phyloP scores from a whole-genome alignment of 2,797 vertebrate genomes.

The Centropyge bicolor region DNA sequence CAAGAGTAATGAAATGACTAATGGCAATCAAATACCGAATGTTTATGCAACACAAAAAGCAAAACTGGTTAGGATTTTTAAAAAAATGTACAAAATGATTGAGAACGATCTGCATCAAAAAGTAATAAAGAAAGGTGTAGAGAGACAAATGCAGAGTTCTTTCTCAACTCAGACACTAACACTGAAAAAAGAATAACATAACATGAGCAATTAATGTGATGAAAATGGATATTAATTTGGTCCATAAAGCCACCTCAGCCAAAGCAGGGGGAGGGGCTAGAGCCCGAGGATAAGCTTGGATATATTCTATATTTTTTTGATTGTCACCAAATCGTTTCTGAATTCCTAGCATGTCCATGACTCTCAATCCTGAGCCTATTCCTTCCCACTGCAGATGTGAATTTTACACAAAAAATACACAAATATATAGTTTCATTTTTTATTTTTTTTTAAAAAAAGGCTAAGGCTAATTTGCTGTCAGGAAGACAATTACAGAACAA shows the following conservation, averaged over 20 bases:
- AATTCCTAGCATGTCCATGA: too few species aligned
- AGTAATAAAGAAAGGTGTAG: not conserved
- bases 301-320: too few species aligned
- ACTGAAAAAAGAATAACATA: too few species aligned
- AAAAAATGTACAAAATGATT: not conserved
- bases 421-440: not conserved
- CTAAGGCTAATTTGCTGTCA: not conserved
- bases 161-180: not conserved
- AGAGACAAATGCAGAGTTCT: not conserved
- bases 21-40: not conserved
- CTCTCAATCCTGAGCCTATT: not conserved
- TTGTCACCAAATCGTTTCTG: too few species aligned
- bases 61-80: not conserved
- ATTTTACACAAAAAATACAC: too few species aligned
- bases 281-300: too few species aligned
- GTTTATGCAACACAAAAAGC: too few species aligned
- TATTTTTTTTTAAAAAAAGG: too few species aligned
- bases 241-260: not conserved
- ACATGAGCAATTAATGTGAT: not conserved
- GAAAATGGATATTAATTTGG: not conserved
- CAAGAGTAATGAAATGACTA: not conserved
- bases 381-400: too few species aligned
- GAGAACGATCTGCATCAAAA: not conserved
- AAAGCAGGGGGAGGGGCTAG: not conserved
- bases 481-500: not conserved